Conservation (phyloP, 2,113 vertebrate genomes). For the Lutjanus erythropterus region DNA sequence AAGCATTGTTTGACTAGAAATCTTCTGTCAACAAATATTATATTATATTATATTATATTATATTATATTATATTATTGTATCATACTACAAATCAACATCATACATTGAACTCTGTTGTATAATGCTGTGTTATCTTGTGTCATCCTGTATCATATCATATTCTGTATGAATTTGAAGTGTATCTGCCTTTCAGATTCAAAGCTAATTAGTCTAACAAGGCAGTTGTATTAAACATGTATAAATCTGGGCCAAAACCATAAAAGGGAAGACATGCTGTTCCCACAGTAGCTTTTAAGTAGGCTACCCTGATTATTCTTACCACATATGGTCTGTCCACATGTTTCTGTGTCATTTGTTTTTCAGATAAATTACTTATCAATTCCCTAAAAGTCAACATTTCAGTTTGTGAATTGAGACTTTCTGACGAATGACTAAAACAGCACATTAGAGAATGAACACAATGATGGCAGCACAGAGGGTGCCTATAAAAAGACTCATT, state of each 20-base stretch:
- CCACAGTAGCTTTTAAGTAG: constrained; percentile 28
- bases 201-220: constrained; percentile 28
- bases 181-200: background rate
- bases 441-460: constrained; percentile 31
- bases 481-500: constrained; percentile 54
- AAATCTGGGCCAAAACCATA: constrained; percentile 52
- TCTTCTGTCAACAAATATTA: no score
- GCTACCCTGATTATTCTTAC: constrained; percentile 18
- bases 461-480: constrained; percentile 23
- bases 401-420: constrained; percentile 6
- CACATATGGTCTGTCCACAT: background rate
- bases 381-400: constrained; percentile 24
- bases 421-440: constrained; percentile 1
- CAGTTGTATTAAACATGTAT: constrained; percentile 9
- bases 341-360: constrained; percentile 4
- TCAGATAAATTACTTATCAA: constrained; percentile 19
- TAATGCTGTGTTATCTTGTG: background rate
- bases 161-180: constrained; percentile 12
- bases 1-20: no score
- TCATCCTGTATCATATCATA: background rate
- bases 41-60: no score
- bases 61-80: no score
- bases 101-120: background rate
- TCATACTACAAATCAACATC: no score
- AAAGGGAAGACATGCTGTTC: constrained; percentile 32